Evolutionary conservation across 2,888 invertebrate genomes (phyloP), one percentile per base, ranked within the genome.

Genomic region (Embidobia sp.): DNA sequence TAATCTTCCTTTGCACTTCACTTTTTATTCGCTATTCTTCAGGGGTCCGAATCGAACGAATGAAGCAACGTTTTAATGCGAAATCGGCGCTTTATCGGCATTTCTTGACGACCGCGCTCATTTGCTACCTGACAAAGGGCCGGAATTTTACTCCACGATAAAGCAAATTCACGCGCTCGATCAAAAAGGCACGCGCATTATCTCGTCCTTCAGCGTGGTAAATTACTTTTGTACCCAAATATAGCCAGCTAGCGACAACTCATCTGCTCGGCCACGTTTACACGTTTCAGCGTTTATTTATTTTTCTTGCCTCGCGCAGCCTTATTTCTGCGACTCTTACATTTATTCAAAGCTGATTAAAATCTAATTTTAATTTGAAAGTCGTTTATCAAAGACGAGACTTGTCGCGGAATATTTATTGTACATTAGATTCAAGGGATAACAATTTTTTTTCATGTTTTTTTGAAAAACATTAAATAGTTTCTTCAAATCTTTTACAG

Each of bases 281-380:
- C 42, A 57, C 29, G 13, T n/a, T 29, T 57, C 18, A 31, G 16
- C 27, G 16, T 57, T 57, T 42, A 57, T 57, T 57, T 57, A 57
- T 57, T 59, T 59, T 59, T 44, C 46, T 16, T 26, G 40, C 16
- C 26, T 46, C 33, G 13, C 8, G 31, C 33, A 8, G 37, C 26
- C 18, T 13, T 37, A 61, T 35, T 49, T 49, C 49, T 27, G 63
- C 63, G 40, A 49, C 49, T 37, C 40, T 40, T 49, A 49, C 63
- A 63, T 49, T 37, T 63, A 63, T 63, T 49, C 49, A 63, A 29
- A 48, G 26, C 40, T 29, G 63, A 63, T 63, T 63, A 63, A 49
- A 49, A 63, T 63, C 49, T 48, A 63, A 63, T 63, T 63, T 63
- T 49, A 49, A 49, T 49, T 48, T 37, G 13, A 63, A 63, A 63